A percentile compares a stretch with the other conserved stretches of the same genome.
Evolutionary conservation across 2,888 invertebrate genomes (phyloP).

Genomic region (Orchesellides sinensis): DNA sequence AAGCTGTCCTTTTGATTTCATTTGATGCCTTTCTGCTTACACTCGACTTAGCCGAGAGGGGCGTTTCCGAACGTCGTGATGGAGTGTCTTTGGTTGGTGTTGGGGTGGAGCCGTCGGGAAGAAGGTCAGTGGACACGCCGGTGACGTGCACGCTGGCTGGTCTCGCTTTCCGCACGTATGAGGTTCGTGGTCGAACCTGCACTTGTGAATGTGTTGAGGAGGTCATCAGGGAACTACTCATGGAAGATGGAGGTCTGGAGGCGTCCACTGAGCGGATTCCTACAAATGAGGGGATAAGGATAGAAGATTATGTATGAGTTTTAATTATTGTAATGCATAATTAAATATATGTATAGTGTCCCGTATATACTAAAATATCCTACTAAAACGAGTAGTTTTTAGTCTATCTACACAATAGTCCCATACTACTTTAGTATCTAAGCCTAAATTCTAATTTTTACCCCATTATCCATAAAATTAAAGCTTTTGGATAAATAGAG

Average conservation of each 20-base stretch:
- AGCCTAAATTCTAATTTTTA: no score
- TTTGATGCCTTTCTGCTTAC: slow-evolving; percentile 50
- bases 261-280: slow-evolving; percentile 69
- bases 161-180: slow-evolving; percentile 69
- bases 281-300: not conserved
- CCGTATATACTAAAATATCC: not conserved
- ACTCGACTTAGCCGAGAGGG: slow-evolving; percentile 28
- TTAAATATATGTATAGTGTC: not conserved
- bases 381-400: not conserved
- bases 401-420: no score
- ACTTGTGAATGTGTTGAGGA: slow-evolving; percentile 73
- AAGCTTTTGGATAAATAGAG: no score
- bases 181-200: slow-evolving; percentile 66
- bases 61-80: slow-evolving; percentile 51
- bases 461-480: no score
- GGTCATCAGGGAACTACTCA: slow-evolving; percentile 72
- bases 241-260: slow-evolving; percentile 71
- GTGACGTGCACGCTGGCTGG: slow-evolving; percentile 74
- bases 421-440: no score
- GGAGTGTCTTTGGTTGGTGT: slow-evolving; percentile 32
- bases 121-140: slow-evolving; percentile 58
- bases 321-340: not conserved
- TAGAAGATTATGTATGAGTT: not conserved
- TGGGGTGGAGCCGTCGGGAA: not conserved
- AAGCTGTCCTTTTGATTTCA: slow-evolving; percentile 14